These are phyloP conservation scores for Chiloscyllium punctatum DNA, from an alignment of 2,797 vertebrate genomes.

Conservation along the genomic window DNA sequence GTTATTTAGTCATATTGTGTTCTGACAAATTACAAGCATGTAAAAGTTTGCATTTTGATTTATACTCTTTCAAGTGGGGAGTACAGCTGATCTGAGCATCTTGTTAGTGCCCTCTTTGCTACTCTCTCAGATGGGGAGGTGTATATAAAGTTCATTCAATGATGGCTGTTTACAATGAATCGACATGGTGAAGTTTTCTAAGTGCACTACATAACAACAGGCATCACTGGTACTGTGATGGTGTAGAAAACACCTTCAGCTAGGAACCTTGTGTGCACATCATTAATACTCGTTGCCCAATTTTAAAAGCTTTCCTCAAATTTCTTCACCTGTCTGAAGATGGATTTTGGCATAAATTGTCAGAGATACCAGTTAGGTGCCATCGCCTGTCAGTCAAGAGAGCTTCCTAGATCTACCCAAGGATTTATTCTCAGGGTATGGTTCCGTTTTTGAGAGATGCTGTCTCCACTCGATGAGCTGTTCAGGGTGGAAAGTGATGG, in stretches of 20 bases:
- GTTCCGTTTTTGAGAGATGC: background rate
- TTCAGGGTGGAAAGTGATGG: background rate
- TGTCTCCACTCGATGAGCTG: background rate
- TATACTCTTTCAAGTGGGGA: no score
- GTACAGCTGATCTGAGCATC: no score
- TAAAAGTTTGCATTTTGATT: no score
- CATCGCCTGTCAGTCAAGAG: background rate
- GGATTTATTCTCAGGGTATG: background rate
- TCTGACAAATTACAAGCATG: no score
- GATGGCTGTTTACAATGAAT: no score
- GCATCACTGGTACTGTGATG: background rate
- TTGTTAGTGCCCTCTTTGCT: no score
- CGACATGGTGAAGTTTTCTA: no score
- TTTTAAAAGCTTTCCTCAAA: background rate
- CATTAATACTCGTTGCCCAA: background rate
- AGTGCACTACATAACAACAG: no score
- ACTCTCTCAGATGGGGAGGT: no score
- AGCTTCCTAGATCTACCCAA: background rate
- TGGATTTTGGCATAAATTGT: background rate
- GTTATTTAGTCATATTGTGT: no score
- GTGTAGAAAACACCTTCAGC: background rate
- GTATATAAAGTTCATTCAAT: no score
- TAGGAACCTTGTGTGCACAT: background rate
- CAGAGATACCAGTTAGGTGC: background rate
- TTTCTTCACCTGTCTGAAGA: background rate